Evolutionary conservation across 2,797 vertebrate species (phyloP).

Genomic region (Scomberomorus guttatus): DNA sequence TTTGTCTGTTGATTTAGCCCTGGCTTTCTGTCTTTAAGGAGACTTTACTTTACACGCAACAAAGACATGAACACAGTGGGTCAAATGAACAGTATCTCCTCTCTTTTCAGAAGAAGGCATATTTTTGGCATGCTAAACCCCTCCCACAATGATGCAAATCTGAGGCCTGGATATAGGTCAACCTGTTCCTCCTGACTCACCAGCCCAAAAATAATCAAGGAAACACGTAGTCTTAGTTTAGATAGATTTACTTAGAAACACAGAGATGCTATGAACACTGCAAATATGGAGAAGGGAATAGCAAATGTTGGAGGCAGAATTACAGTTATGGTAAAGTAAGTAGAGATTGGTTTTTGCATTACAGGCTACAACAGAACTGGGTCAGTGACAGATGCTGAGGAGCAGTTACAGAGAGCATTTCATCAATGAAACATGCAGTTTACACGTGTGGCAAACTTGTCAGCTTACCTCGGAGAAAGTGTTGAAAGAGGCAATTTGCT

Average conservation of each 20-base stretch:
- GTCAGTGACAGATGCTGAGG: slow-evolving; percentile 50
- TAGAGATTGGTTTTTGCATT: slow-evolving; percentile 36
- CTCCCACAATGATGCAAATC: slow-evolving; percentile 67
- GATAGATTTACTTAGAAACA: slow-evolving; percentile 72
- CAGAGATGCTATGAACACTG: slow-evolving; percentile 58
- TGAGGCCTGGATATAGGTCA: slow-evolving; percentile 72
- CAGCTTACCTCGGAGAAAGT: slow-evolving; percentile 27
- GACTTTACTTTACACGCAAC: slow-evolving; percentile 35
- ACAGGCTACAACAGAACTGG: slow-evolving; percentile 49
- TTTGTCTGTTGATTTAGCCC: slow-evolving; percentile 39
- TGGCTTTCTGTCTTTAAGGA: slow-evolving; percentile 31
- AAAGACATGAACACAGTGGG: slow-evolving; percentile 28
- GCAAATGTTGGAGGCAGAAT: slow-evolving; percentile 53
- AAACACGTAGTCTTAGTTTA: slow-evolving; percentile 65
- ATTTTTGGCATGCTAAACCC: slow-evolving; percentile 49
- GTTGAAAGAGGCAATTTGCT: slow-evolving; percentile 12
- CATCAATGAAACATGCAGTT: slow-evolving; percentile 48
- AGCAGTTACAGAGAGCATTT: slow-evolving; percentile 42
- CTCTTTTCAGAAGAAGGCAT: slow-evolving; percentile 39
- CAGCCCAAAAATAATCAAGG: slow-evolving; percentile 58
- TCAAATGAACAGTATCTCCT: slow-evolving; percentile 43
- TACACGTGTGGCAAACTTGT: slow-evolving; percentile 19
- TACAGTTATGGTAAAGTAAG: slow-evolving; percentile 35
- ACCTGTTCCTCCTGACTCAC: slow-evolving; percentile 58
- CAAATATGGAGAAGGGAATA: slow-evolving; percentile 51